Evolutionary conservation across 2,888 invertebrate species (phyloP).

Genomic region (Scaptomyza caliginosa): DNA sequence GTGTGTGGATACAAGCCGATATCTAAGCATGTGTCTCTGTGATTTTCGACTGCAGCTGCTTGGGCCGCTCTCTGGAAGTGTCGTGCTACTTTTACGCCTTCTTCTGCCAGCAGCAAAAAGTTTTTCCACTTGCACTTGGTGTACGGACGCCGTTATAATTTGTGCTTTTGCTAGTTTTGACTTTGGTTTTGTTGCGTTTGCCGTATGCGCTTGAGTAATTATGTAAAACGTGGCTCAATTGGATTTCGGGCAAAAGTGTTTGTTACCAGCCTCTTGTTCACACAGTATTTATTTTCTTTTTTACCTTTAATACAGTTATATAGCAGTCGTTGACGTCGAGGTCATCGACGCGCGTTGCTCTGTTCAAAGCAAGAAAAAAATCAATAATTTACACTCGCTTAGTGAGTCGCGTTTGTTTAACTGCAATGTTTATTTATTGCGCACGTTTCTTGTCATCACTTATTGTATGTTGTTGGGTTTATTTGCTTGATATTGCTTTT

Average conservation of each 20-base stretch:
- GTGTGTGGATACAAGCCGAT: conserved; percentile 96
- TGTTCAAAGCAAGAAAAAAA: conserved; percentile 62
- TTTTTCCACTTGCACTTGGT: conserved; percentile 57
- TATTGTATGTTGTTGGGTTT: not conserved
- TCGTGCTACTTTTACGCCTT: conserved; percentile 49
- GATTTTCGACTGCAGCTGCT: conserved; percentile 68
- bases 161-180: conserved; percentile 43
- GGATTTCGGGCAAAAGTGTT: conserved; percentile 47
- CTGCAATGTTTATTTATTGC: conserved; percentile 14
- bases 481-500: too few relatives aligned
- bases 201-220: conserved; percentile 63
- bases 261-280: conserved; percentile 26
- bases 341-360: conserved; percentile 67
- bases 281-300: conserved; percentile 37
- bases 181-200: conserved; percentile 41
- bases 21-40: conserved; percentile 90
- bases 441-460: conserved; percentile 11
- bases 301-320: conserved; percentile 31
- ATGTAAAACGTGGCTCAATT: conserved; percentile 70
- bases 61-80: conserved; percentile 42
- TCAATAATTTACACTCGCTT: conserved; percentile 58
- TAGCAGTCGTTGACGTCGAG: conserved; percentile 55
- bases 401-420: conserved; percentile 18
- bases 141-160: conserved; percentile 61
- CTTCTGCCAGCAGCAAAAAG: conserved; percentile 40